Base-by-base conservation (phyloP, 2,113 vertebrate species). In the Hoplias malabaricus region DNA sequence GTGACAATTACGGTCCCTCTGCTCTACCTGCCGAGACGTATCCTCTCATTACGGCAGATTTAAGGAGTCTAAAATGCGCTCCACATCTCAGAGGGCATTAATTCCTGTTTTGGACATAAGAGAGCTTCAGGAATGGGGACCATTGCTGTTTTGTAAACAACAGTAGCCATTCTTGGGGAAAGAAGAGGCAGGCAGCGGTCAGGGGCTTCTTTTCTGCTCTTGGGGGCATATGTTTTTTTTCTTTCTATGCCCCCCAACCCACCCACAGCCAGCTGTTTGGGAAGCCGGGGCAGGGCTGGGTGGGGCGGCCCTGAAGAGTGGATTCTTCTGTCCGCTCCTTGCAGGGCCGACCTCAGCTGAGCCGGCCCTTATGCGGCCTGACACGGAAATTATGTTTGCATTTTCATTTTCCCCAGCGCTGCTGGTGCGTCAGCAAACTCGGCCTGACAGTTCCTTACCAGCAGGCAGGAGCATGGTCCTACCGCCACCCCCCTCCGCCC, bases 341-440 rank as follows among this genome's bases (percentile, higher is more conserved):
- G 78, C 81, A 81, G 85, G 86, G 83, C 85, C 80, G 83, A 85
- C 87, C 84, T 90, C 90, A 89, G 85, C 82, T 81, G 84, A 65
- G 71, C 77, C 72, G 72, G 83, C 84, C 79, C 82, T 89, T 89
- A 93, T 92, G 77, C 83, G 69, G 87, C 78, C 73, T 89, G 92
- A 93, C 91, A 86, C 76, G 81, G 83, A 93, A 93, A 93, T 93
- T 93, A 93, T 93, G 92, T 92, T 92, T 91, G 89, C 88, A 88
- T 91, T 92, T 90, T 92, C 86, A 88, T 91, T 92, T 91, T 86
- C 31, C 89, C 59, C 83, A 80, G 84, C 86, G 84, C 86, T 75
- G 85, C 90, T 90, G 89, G 88, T 91, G 86, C 80, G 38, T 91
- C 88, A 88, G 84, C 84, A 91, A 92, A 93, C 89, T 79, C 86